phyloP scores from a whole-genome alignment of 2,797 vertebrate species.

The Bovichtus variegatus region DNA sequence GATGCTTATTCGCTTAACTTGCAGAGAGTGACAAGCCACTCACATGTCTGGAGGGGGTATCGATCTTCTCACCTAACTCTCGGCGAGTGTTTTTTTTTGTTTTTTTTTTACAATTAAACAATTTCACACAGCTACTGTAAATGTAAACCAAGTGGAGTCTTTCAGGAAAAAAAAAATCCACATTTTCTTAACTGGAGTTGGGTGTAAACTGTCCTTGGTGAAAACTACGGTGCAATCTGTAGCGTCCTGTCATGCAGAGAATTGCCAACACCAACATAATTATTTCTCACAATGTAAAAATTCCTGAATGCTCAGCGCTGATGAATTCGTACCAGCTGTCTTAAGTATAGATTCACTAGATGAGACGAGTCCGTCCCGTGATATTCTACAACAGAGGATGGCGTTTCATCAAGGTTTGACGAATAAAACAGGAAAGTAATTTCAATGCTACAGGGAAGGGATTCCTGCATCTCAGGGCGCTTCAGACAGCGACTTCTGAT shows the following conservation, averaged over 20 bases:
- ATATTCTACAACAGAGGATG: constrained; percentile 20
- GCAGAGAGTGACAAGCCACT: background rate
- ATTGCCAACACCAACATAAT: constrained; percentile 29
- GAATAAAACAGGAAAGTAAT: constrained; percentile 31
- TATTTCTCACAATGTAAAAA: constrained; percentile 35
- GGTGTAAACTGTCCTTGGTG: constrained; percentile 16
- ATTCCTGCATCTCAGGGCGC: constrained; percentile 35
- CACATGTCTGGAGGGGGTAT: background rate
- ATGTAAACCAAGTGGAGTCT: background rate
- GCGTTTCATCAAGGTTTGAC: constrained; percentile 30
- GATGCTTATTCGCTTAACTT: constrained; percentile 6
- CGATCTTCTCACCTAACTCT: background rate
- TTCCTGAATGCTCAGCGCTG: constrained; percentile 22
- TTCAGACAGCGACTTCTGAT: constrained; percentile 8
- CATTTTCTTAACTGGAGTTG: constrained; percentile 20
- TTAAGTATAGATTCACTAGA: constrained; percentile 27
- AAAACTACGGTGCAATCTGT: constrained; percentile 30
- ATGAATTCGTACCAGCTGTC: constrained; percentile 11
- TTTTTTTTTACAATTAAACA: background rate
- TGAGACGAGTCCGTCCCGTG: constrained; percentile 21
- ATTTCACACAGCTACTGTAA: constrained; percentile 12
- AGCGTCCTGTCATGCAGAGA: constrained; percentile 50
- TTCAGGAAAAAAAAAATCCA: background rate
- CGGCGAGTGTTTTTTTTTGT: too few species aligned
- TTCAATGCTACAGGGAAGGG: constrained; percentile 66